Evolutionary conservation across 2,797 vertebrate species (phyloP), one percentile per base, ranked within the genome.

Genomic region (Tinamus major): DNA sequence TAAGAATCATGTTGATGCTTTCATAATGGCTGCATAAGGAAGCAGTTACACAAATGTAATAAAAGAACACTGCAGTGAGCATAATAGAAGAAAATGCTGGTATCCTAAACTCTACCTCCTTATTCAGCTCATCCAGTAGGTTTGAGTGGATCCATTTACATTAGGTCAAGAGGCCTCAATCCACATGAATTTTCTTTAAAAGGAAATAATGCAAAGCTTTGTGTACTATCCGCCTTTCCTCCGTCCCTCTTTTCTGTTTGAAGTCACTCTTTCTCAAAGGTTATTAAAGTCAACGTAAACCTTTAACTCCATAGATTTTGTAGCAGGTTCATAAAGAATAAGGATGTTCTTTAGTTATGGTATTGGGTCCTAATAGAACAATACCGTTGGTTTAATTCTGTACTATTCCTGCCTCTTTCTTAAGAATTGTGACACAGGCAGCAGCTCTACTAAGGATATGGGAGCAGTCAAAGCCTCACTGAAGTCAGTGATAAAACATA

Each of bases 251-350:
- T 58, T 79, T 39, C 10, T 51, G 24, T 79, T 70, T 64, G 12
- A 33, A 56, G 41, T 6, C 0, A 41, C 55, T 46, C 6, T 70
- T 76, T 61, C 41, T 77, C 41, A 76, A 79, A 31, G 6, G 4
- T 65, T 49, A 23, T 5, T 44, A n/a, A 80, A 91, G 16, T 65
- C 7, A 46, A 20, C 13, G 5, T 10, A 64, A 91, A 78, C 3
- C 8, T 72, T 48, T 20, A 70, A 1, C 9, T 35, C 8, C 8
- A 21, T 9, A 3, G 0, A 1, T 11, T 91, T 26, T 21, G 19
- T 8, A 62, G 23, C 6, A 58, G 8, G 35, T n/a, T 26, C 19
- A 80, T 69, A 55, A 72, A 33, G 37, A 86, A 63, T 6, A 5
- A 6, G 27, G 4, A 2, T n/a, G 35, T 15, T 6, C 20, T 61